Evolutionary conservation across 2,888 invertebrate species (phyloP).

Genomic region (Idaea dimidiata): DNA sequence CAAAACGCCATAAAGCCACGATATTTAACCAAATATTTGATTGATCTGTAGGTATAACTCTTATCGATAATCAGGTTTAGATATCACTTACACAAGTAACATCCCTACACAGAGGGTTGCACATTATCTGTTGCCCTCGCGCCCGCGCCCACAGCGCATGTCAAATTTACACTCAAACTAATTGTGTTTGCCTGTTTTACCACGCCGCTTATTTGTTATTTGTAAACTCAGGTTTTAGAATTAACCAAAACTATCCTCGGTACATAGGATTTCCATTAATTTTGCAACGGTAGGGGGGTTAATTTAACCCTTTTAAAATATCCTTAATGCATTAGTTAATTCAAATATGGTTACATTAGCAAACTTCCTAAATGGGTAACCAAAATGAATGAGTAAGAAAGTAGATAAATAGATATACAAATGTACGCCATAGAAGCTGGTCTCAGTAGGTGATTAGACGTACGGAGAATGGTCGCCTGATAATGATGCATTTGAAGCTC

Average conservation of each 20-base stretch:
- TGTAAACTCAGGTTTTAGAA: conserved; percentile 46
- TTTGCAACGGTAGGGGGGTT: conserved; percentile 6
- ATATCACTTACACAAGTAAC: conserved; percentile 30
- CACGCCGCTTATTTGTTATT: conserved; percentile 64
- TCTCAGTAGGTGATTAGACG: too few relatives aligned
- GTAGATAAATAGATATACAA: too few relatives aligned
- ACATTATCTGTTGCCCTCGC: conserved; percentile 46
- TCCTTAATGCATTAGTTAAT: background rate
- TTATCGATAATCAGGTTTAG: conserved; percentile 7
- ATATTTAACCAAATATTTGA: too few relatives aligned
- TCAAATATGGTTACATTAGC: background rate
- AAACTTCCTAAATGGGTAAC: background rate
- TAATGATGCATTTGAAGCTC: too few relatives aligned
- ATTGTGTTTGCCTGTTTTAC: conserved; percentile 68
- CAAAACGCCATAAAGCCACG: too few relatives aligned
- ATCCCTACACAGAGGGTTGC: conserved; percentile 59
- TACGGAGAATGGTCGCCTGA: too few relatives aligned
- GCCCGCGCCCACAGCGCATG: conserved; percentile 42
- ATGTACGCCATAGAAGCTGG: too few relatives aligned
- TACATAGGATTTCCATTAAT: conserved; percentile 4
- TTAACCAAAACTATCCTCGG: conserved; percentile 17
- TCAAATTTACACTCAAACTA: conserved; percentile 69
- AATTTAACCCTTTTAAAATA: conserved; percentile 7
- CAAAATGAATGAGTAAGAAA: too few relatives aligned
- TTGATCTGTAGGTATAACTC: conserved; percentile 10